A percentile compares a stretch with the other conserved stretches of the same genome.
These are phyloP conservation scores for Sitobion miscanthi DNA, from an alignment of 1,140 invertebrate genomes.

Conservation along the genomic window DNA sequence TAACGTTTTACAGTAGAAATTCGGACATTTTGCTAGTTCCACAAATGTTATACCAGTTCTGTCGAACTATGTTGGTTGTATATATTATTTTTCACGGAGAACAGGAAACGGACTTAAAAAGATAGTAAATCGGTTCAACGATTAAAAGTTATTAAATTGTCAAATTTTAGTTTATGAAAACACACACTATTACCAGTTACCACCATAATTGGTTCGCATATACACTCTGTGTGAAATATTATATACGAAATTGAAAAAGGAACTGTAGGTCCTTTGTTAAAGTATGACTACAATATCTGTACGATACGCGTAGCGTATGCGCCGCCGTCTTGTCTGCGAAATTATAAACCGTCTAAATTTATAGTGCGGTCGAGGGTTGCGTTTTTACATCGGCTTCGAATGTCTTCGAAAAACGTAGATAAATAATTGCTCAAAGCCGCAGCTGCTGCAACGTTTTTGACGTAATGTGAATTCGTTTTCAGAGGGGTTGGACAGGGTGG, in stretches of 20 bases:
- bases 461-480: not conserved
- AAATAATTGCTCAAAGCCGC: not conserved
- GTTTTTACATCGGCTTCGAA: not conserved
- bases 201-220: not conserved
- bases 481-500: not conserved
- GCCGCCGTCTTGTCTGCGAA: not conserved
- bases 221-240: too few species aligned
- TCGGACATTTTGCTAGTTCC: too few species aligned
- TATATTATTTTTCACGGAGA: too few species aligned
- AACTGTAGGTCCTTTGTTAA: not conserved
- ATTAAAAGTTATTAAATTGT: not conserved
- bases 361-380: not conserved
- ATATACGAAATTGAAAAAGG: not conserved
- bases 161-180: too few species aligned
- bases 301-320: not conserved
- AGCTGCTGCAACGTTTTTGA: not conserved
- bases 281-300: not conserved
- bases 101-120: too few species aligned
- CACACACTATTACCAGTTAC: too few species aligned
- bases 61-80: too few species aligned
- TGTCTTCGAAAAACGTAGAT: not conserved
- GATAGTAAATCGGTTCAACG: not conserved
- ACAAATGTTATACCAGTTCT: too few species aligned
- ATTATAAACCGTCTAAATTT: not conserved
- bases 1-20: too few species aligned